A percentile compares a stretch with the other conserved stretches of the same genome.
Evolutionary conservation across 2,888 invertebrate genomes (phyloP).

Genomic region (Tiphia femorata): DNA sequence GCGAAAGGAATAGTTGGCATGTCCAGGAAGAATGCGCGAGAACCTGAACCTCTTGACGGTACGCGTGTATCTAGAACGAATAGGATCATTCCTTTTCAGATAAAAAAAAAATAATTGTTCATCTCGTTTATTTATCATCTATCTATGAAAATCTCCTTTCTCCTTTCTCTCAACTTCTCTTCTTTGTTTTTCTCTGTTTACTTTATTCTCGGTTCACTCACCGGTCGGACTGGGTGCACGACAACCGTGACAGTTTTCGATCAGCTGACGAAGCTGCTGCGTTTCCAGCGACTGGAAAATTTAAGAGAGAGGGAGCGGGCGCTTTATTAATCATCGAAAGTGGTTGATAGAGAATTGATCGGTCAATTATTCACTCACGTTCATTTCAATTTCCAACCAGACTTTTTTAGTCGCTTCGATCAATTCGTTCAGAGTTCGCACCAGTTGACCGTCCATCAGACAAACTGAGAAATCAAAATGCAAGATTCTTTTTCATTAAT

Average conservation of each 20-base stretch:
- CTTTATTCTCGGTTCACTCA: slow-evolving; percentile 38
- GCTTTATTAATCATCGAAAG: too few relatives aligned
- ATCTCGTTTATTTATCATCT: neutral
- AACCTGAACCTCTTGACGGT: too few relatives aligned
- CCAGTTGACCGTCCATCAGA: slow-evolving; percentile 71
- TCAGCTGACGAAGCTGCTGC: slow-evolving; percentile 76
- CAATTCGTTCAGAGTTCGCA: slow-evolving; percentile 77
- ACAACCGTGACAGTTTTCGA: slow-evolving; percentile 85
- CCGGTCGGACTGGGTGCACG: slow-evolving; percentile 45
- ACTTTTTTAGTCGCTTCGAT: slow-evolving; percentile 78
- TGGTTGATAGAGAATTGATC: neutral
- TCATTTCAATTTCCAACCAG: slow-evolving; percentile 76
- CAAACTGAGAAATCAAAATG: slow-evolving; percentile 56
- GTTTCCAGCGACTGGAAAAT: slow-evolving; percentile 74
- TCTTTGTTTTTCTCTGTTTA: slow-evolving; percentile 5
- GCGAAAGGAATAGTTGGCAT: too few relatives aligned
- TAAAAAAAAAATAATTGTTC: too few relatives aligned
- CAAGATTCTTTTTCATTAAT: too few relatives aligned
- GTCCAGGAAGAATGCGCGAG: too few relatives aligned
- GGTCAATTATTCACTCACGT: slow-evolving; percentile 55
- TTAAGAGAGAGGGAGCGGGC: too few relatives aligned
- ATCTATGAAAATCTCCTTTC: neutral
- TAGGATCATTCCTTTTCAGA: too few relatives aligned
- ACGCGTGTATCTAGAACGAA: too few relatives aligned
- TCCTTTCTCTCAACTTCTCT: neutral